Evolutionary conservation across 92 coral and sea anemone species (phyloP), one percentile per base, ranked within the genome.

Genomic region (Epizoanthus ramosus): DNA sequence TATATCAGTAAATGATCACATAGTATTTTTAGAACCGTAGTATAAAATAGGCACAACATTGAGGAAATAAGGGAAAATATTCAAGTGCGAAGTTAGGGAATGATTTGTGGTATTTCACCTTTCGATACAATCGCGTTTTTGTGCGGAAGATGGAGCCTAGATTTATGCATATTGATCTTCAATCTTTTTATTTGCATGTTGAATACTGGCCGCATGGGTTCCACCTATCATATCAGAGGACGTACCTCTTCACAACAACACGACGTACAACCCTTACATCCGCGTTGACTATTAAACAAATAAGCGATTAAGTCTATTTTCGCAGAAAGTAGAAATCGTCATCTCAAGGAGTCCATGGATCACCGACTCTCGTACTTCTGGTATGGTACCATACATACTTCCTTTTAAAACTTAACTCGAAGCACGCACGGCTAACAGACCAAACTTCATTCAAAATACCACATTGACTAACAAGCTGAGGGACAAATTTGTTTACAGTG

Each of bases 251-350:
- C 22, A 57, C 23, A 57, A 24, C 37, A 13, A 4, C 52, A 17
- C 21, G 18, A 16, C 72, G 35, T 16, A 75, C 80, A 25, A 43
- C 41, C 21, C 19, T 56, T 56, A 39, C 47, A 58, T 75, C 64
- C 67, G 80, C 53, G 35, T 33, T 57, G 12, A 66, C 3, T 58
- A n/a, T 75, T 35, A 50, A 50, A 50, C 54, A 50, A 50, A 50
- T 50, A 50, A 10, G 16, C 53, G 58, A 70, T 70, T 14, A 70
- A 70, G 33, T 63, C 74, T 70, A 70, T 70, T 70, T 70, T 70
- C 37, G 25, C 15, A 50, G 15, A 50, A 50, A 50, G 54, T 50
- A 16, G 54, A 50, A 50, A 50, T 50, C 15, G 2, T 50, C 2
- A 50, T 3, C 31, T 28, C 21, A 12, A 15, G 12, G 43, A 31